These are phyloP conservation scores for Trichopoda pennipes DNA, from an alignment of 2,888 invertebrate genomes.

Conservation along the genomic window DNA sequence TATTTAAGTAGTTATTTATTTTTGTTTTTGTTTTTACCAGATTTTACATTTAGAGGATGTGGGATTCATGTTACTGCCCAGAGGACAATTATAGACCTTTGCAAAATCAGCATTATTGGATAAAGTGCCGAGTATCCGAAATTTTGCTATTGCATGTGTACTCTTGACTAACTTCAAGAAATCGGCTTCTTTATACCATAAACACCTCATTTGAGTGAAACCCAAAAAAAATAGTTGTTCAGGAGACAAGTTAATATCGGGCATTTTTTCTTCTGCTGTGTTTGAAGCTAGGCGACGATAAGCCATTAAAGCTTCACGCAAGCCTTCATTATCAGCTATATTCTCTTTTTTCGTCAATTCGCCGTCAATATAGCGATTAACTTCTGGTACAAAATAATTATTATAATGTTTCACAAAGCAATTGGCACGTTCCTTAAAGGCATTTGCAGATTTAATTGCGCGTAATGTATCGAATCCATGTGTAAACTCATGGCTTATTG, in stretches of 20 bases:
- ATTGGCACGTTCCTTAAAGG: too few relatives aligned
- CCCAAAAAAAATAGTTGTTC: conserved; percentile 78
- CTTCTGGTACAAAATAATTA: too few relatives aligned
- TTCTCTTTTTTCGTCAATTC: conserved; percentile 77
- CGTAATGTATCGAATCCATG: too few relatives aligned
- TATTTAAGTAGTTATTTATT: too few relatives aligned
- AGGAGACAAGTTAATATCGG: conserved; percentile 76
- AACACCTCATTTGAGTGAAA: conserved; percentile 78
- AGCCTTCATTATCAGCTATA: conserved; percentile 78
- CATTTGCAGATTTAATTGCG: too few relatives aligned
- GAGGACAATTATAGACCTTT: conserved; percentile 73
- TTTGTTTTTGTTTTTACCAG: too few relatives aligned
- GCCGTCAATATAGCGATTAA: conserved; percentile 45
- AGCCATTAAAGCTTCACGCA: conserved; percentile 73
- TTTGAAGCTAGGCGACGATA: conserved; percentile 74
- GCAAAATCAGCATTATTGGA: conserved; percentile 77
- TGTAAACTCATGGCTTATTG: too few relatives aligned
- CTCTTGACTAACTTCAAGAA: conserved; percentile 76
- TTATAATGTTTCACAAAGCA: too few relatives aligned
- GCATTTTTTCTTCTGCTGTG: conserved; percentile 73
- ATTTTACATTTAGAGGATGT: conserved; percentile 73
- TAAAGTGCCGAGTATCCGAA: conserved; percentile 76
- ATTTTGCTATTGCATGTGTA: conserved; percentile 77
- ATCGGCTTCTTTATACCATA: conserved; percentile 73
- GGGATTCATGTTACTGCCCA: conserved; percentile 76